Base-by-base conservation (phyloP, 2,797 vertebrate genomes). In the Ctenosaura bakeri region DNA sequence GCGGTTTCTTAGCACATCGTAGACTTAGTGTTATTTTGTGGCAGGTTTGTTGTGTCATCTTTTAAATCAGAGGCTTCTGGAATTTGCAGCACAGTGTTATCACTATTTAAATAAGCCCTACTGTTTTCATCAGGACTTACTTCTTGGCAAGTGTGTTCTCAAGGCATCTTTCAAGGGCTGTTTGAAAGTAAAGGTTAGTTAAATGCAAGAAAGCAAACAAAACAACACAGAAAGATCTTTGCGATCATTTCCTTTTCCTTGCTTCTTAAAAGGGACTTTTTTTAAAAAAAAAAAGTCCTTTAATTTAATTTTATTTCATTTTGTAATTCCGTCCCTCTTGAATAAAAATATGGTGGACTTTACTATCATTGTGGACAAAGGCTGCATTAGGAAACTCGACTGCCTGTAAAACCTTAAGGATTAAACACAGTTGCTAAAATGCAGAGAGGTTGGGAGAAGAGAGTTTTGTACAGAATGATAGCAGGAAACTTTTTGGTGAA, bases 181-280 rank as follows among this genome's bases (percentile, higher is more conserved):
- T 54, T 69, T 87, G 46, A 69, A 35, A 35, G 16, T 22, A 76
- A 80, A 88, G 93, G 83, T 92, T 87, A 87, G 78, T 83, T 83
- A 87, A 56, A 81, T 82, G 22, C 32, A 84, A 54, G 38, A 50
- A 29, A 56, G 46, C 32, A 85, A 91, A 79, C 38, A 79, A 93
- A 91, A 93, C 85, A 92, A 94, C 93, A 92, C 90, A 91, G 91
- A 93, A 87, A 88, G 90, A 42, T 32, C 79, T 77, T 85, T 13
- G 29, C 59, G 52, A 35, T 35, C 26, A 14, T 77, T 62, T 42
- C 32, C 4, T 71, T 77, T 50, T 52, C 22, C 7, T 71, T 85
- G 42, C 66, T 83, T 74, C n/a, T 88, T 91, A 46, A 91, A 80
- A 85, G 54, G 29, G 38, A 66, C 20, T 32, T 85, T 38, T 94